A percentile compares a stretch with the other conserved stretches of the same genome.
phyloP scores from a whole-genome alignment of 2,113 vertebrate species.

The Oreochromis tanganicae region DNA sequence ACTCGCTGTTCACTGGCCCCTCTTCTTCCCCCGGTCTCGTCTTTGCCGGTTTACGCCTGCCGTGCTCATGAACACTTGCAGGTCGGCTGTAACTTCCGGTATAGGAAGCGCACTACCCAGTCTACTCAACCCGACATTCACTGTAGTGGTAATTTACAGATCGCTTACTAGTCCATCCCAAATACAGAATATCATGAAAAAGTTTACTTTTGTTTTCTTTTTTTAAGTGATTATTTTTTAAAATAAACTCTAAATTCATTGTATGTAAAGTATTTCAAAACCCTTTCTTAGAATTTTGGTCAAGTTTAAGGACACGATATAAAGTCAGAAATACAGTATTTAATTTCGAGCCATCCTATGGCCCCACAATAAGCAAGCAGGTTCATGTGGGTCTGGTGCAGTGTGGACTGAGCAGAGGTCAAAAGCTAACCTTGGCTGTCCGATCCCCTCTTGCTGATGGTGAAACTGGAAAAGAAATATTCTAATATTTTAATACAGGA shows the following conservation, averaged over 20 bases:
- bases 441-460: background rate
- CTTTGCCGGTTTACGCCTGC: constrained; percentile 43
- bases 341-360: background rate
- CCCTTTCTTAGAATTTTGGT: background rate
- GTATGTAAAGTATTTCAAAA: background rate
- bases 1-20: background rate
- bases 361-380: background rate
- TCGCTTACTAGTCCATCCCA: too few relatives aligned
- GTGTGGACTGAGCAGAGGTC: background rate
- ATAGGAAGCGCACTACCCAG: background rate
- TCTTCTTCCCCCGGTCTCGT: background rate
- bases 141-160: background rate
- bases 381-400: background rate
- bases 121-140: background rate
- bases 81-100: constrained; percentile 41
- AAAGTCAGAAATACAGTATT: background rate
- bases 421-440: background rate
- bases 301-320: background rate
- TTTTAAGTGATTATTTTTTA: background rate
- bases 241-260: background rate
- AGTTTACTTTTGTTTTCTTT: background rate
- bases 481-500: background rate
- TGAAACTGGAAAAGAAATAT: background rate
- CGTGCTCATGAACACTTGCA: constrained; percentile 12
- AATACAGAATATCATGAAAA: background rate